phyloP scores from a whole-genome alignment of 2,888 invertebrate species.

The Cryptocephalus primarius region DNA sequence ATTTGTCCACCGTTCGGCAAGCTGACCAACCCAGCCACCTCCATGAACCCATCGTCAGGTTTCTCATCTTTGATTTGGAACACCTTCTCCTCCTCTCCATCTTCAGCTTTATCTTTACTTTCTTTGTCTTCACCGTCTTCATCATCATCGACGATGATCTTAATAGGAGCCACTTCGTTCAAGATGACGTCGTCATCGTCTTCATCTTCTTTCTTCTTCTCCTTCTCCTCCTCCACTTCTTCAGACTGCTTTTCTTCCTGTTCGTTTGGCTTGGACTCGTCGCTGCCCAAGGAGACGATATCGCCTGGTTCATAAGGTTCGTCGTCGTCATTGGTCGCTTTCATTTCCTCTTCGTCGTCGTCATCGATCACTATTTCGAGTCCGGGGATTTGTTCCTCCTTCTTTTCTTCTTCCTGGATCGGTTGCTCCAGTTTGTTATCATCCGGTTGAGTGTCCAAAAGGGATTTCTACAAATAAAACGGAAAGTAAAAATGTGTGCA shows the following conservation, averaged over 20 bases:
- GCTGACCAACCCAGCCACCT: constrained; percentile 36
- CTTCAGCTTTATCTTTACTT: constrained; percentile 24
- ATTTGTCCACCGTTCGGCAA: constrained; percentile 47
- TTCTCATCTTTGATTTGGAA: constrained; percentile 43
- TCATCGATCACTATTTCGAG: constrained; percentile 35
- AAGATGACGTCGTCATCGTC: constrained; percentile 61
- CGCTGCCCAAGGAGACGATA: constrained; percentile 22
- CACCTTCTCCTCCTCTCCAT: not conserved
- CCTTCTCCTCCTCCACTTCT: constrained; percentile 15
- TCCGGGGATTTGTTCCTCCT: constrained; percentile 40
- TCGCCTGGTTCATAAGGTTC: constrained; percentile 22
- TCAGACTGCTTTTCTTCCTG: constrained; percentile 10
- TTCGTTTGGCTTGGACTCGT: constrained; percentile 17
- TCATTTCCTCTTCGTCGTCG: constrained; percentile 29
- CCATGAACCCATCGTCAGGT: constrained; percentile 32
- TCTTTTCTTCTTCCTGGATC: constrained; percentile 26
- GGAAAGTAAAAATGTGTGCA: constrained; percentile 4
- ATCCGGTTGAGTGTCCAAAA: constrained; percentile 22
- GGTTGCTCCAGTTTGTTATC: constrained; percentile 21
- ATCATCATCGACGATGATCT: constrained; percentile 52
- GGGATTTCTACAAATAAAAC: constrained; percentile 16
- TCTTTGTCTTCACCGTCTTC: constrained; percentile 44
- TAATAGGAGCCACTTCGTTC: constrained; percentile 52
- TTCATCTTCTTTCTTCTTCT: constrained; percentile 27
- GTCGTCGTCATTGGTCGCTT: constrained; percentile 28